These are phyloP conservation scores for Mellilla xanthometata DNA, from an alignment of 2,888 invertebrate genomes.

Conservation along the genomic window DNA sequence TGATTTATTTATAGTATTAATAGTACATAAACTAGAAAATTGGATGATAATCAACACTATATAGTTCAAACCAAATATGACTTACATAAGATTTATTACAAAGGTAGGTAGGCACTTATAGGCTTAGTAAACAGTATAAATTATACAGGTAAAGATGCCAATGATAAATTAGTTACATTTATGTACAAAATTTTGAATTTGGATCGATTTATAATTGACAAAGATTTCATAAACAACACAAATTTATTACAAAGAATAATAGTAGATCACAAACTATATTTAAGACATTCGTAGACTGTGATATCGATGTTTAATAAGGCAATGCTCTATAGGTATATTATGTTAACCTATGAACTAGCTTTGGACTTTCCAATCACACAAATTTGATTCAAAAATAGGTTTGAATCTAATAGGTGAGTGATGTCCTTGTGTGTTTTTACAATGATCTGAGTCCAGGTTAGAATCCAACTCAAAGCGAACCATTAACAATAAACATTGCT, in stretches of 20 bases:
- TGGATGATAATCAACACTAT: not conserved
- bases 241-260: slow-evolving; percentile 24
- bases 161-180: slow-evolving; percentile 26
- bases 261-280: slow-evolving; percentile 13
- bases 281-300: slow-evolving; percentile 25
- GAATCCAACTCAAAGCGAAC: slow-evolving; percentile 30
- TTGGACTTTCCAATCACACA: slow-evolving; percentile 54
- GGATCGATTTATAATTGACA: slow-evolving; percentile 18
- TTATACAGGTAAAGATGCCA: slow-evolving; percentile 17
- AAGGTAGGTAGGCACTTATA: not conserved
- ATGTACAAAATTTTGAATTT: slow-evolving; percentile 42
- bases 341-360: slow-evolving; percentile 12
- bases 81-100: slow-evolving; percentile 18
- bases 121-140: slow-evolving; percentile 20
- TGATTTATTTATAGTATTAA: not conserved
- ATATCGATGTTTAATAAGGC: slow-evolving; percentile 8
- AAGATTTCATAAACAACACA: slow-evolving; percentile 22
- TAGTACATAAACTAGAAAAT: not conserved
- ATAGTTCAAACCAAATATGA: slow-evolving; percentile 6
- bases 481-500: slow-evolving; percentile 18
- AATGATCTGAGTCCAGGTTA: slow-evolving; percentile 55
- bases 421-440: slow-evolving; percentile 48
- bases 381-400: slow-evolving; percentile 55
- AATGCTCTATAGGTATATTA: no score
- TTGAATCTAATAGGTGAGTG: slow-evolving; percentile 65